Evolutionary conservation across 2,113 vertebrate genomes (phyloP), one percentile per base, ranked within the genome.

Genomic region (Anthoscopus minutus): DNA sequence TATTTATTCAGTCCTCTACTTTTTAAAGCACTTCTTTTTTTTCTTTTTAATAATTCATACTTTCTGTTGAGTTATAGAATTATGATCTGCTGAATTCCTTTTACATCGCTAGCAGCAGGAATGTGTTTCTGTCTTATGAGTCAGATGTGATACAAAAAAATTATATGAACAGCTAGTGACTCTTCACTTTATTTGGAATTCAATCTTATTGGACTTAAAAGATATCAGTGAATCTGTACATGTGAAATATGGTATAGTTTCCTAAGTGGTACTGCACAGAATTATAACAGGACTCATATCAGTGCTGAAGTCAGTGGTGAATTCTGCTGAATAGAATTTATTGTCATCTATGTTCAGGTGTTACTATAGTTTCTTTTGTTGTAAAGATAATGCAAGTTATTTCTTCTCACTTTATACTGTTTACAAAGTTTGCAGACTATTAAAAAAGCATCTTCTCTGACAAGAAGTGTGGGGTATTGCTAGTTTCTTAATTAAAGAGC

Each of bases 41-140:
- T 89, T 44, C 38, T 80, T 13, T 90, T 95, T 78, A 96, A 88
- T 94, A 91, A 92, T 96, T 91, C 16, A 87, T 87, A 18, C 33
- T 94, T 95, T 93, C 73, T 35, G 8, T 67, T 81, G 88, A 85
- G 81, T 94, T 93, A 71, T 54, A 76, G 80, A 74, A 81, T 64
- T 25, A 82, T 78, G 37, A 80, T 94, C 58, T 95, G 38, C 28
- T 87, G 91, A 94, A 91, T 91, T 95, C 33, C 61, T 92, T 86
- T 87, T 88, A 58, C n/a, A 54, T n/a, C 86, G 53, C 60, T 85
- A 77, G 79, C 42, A 93, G 58, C 30, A 78, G 54, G 27, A 89
- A 91, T 71, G 9, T 90, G 69, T 67, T 95, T 93, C 42, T 80
- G 33, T 65, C 82, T 87, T 60, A 69, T 70, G 88, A 94, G 48